Conservation (phyloP, 2,797 vertebrate genomes). For the Masticophis lateralis region DNA sequence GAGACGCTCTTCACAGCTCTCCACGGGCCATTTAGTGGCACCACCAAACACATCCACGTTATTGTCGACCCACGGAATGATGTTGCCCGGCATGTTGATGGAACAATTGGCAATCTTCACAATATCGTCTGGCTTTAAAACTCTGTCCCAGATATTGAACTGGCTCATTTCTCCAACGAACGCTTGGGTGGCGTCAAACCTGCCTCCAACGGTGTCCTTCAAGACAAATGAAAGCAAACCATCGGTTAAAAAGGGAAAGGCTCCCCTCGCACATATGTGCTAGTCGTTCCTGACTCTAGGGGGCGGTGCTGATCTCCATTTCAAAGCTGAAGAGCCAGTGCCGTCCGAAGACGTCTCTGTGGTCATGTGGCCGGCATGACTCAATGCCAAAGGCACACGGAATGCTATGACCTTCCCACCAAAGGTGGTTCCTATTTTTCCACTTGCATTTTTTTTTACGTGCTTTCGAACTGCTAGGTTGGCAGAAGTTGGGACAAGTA, state of each 20-base stretch:
- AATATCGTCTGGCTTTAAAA: slow-evolving; percentile 87
- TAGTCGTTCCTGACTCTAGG: no score
- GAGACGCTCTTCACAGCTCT: slow-evolving; percentile 88
- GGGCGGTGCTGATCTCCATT: no score
- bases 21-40: slow-evolving; percentile 87
- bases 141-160: slow-evolving; percentile 97
- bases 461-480: no score
- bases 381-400: no score
- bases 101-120: slow-evolving; percentile 93
- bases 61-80: slow-evolving; percentile 91
- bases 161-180: slow-evolving; percentile 98
- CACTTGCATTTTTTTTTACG: no score
- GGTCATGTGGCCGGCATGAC: no score
- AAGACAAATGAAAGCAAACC: slow-evolving; percentile 50
- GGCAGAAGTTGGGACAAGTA: no score
- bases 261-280: no score
- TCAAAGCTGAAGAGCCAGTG: no score
- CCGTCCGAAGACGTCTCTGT: no score
- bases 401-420: no score
- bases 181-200: slow-evolving; percentile 96
- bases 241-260: background rate
- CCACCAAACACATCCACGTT: slow-evolving; percentile 94
- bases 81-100: slow-evolving; percentile 87
- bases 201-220: slow-evolving; percentile 93
- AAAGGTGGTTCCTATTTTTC: no score